These are phyloP conservation scores for Macrosoma leucophasiata DNA, from an alignment of 2,888 invertebrate species.

Conservation along the genomic window DNA sequence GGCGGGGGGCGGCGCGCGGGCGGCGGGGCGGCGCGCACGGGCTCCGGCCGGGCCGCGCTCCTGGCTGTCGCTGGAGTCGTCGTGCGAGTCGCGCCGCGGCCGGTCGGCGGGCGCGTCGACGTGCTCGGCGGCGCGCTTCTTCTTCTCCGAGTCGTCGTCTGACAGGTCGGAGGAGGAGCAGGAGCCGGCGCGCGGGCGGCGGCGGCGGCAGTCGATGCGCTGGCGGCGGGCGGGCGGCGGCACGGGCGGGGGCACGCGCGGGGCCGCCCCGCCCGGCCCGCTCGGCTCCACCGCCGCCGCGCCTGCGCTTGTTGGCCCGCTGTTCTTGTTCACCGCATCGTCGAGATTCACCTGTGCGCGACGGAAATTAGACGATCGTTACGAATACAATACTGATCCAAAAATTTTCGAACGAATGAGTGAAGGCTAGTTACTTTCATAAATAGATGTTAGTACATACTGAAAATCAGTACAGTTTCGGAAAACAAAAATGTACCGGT, in stretches of 20 bases:
- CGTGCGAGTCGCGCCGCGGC: slow-evolving; percentile 85
- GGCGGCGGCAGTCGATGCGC: slow-evolving; percentile 53
- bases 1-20: slow-evolving; percentile 37
- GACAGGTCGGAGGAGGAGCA: slow-evolving; percentile 97
- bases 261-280: slow-evolving; percentile 31
- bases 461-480: too few relatives aligned
- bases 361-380: too few relatives aligned
- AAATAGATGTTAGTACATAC: too few relatives aligned
- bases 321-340: slow-evolving; percentile 28
- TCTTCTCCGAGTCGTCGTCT: slow-evolving; percentile 91
- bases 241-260: slow-evolving; percentile 42
- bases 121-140: slow-evolving; percentile 84
- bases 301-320: slow-evolving; percentile 6
- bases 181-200: slow-evolving; percentile 78
- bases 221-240: slow-evolving; percentile 52
- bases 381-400: neutral
- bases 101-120: slow-evolving; percentile 77
- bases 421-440: too few relatives aligned
- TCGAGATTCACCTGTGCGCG: slow-evolving; percentile 48
- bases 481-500: too few relatives aligned
- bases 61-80: slow-evolving; percentile 90
- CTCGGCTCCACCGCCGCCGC: slow-evolving; percentile 19
- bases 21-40: slow-evolving; percentile 61
- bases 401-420: too few relatives aligned
- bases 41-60: slow-evolving; percentile 80